phyloP scores from a whole-genome alignment of 2,888 invertebrate genomes.

The Cosmia trapezina region DNA sequence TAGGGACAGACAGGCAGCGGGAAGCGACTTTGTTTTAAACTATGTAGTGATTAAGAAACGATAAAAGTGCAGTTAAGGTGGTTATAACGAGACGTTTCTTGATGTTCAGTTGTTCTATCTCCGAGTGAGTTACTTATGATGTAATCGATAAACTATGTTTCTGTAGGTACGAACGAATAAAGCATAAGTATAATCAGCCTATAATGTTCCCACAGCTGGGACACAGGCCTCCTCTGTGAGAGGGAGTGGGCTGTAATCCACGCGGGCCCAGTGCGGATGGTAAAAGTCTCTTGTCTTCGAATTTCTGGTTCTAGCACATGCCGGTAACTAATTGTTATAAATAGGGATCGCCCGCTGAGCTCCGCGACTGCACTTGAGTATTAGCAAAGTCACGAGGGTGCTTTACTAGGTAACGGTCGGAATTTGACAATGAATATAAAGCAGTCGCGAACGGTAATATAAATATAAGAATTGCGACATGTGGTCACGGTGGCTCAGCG shows the following conservation, averaged over 20 bases:
- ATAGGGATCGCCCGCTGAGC: too few species aligned
- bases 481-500: constrained; percentile 67
- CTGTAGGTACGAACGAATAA: background rate
- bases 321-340: too few species aligned
- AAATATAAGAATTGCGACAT: constrained; percentile 11
- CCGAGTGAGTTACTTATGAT: background rate
- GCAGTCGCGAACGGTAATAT: background rate
- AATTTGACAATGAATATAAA: constrained; percentile 6
- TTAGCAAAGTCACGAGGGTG: background rate
- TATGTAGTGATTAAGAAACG: too few species aligned
- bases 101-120: background rate
- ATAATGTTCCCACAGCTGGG: too few species aligned
- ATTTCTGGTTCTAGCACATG: too few species aligned
- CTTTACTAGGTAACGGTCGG: background rate
- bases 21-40: too few species aligned
- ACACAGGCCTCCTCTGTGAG: too few species aligned
- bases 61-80: constrained; percentile 40
- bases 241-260: too few species aligned
- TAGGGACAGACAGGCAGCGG: too few species aligned
- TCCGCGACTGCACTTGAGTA: constrained; percentile 1
- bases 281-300: too few species aligned
- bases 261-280: too few species aligned
- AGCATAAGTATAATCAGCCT: too few species aligned
- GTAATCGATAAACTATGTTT: background rate
- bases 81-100: background rate